Percentiles rank a stretch among this genome's conserved stretches.
phyloP scores from a whole-genome alignment of 2,888 invertebrate species.

The Diogma glabrata region DNA sequence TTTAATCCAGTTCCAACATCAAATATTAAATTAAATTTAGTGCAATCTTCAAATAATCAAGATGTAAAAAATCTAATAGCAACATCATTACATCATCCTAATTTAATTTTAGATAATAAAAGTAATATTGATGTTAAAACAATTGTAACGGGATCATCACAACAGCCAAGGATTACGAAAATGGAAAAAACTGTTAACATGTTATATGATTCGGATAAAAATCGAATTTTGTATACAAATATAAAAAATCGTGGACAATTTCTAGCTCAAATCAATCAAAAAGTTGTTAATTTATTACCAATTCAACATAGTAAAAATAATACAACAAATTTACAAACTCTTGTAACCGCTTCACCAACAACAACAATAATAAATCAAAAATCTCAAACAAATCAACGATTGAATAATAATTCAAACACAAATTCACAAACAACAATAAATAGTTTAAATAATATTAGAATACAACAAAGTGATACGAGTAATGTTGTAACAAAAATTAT shows the following conservation, averaged over 20 bases:
- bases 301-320: constrained; percentile 19
- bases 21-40: constrained; percentile 35
- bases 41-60: constrained; percentile 26
- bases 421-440: too few relatives aligned
- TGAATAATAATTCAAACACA: constrained; percentile 36
- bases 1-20: constrained; percentile 31
- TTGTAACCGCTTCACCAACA: constrained; percentile 11
- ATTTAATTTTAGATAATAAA: constrained; percentile 2
- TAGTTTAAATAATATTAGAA: constrained; percentile 8
- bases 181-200: constrained; percentile 19
- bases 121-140: constrained; percentile 11
- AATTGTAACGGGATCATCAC: constrained; percentile 15
- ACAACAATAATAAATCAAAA: constrained; percentile 12
- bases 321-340: constrained; percentile 12
- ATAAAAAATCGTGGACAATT: constrained; percentile 18
- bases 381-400: constrained; percentile 23
- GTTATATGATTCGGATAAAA: constrained; percentile 22
- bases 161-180: constrained; percentile 20
- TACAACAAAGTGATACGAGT: constrained; percentile 4
- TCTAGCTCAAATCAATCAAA: constrained; percentile 15
- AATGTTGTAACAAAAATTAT: constrained; percentile 5
- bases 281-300: constrained; percentile 16
- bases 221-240: constrained; percentile 34
- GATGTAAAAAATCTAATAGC: constrained; percentile 20
- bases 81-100: constrained; percentile 9